Evolutionary conservation across 2,797 vertebrate species (phyloP).

Genomic region (Leucoraja ocellata): DNA sequence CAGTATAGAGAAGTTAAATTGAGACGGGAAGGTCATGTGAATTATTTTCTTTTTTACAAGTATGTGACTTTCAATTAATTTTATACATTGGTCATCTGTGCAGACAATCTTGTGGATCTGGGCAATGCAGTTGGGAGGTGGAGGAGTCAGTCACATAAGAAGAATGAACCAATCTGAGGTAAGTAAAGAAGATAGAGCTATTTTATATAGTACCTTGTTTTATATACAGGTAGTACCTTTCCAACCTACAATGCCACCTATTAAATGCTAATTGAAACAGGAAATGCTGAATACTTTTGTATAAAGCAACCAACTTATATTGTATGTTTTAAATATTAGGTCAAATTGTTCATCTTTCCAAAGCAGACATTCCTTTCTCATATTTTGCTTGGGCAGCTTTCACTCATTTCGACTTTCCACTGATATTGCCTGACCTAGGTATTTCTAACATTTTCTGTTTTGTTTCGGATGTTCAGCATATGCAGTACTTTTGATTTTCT

Average conservation of each 20-base stretch:
- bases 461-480: no score
- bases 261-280: no score
- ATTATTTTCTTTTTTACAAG: not conserved
- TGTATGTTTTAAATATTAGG: no score
- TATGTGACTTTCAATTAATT: not conserved
- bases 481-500: no score
- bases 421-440: no score
- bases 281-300: no score
- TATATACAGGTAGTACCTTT: not conserved
- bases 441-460: no score
- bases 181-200: not conserved
- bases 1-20: not conserved
- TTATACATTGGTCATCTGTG: not conserved
- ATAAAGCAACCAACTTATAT: no score
- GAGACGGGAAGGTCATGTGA: not conserved
- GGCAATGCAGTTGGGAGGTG: constrained; percentile 13
- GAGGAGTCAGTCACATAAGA: constrained; percentile 2
- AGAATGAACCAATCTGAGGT: constrained; percentile 29
- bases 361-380: no score
- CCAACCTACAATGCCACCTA: not conserved
- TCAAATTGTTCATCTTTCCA: no score
- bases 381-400: no score
- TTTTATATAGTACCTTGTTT: not conserved
- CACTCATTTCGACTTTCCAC: no score
- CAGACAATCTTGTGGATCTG: constrained; percentile 16